These are phyloP conservation scores for Scaeva pyrastri DNA, from an alignment of 2,888 invertebrate genomes.

Conservation along the genomic window DNA sequence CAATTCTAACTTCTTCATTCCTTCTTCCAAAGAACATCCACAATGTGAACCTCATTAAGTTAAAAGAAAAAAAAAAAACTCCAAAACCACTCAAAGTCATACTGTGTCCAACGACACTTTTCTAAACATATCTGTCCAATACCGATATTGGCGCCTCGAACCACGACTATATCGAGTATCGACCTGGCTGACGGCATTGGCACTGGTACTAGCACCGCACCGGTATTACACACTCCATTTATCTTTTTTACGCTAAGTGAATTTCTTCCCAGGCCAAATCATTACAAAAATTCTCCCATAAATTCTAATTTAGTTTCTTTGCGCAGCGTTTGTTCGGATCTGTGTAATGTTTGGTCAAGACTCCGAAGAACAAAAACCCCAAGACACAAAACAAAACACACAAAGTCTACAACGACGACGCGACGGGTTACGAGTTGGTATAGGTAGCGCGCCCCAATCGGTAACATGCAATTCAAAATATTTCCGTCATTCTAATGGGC, in stretches of 20 bases:
- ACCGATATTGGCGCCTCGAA: background rate
- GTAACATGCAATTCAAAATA: conserved; percentile 73
- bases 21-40: too few relatives aligned
- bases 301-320: conserved; percentile 62
- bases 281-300: conserved; percentile 66
- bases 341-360: too few relatives aligned
- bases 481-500: conserved; percentile 76
- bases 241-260: conserved; percentile 4
- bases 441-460: conserved; percentile 29
- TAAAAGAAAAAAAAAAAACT: too few relatives aligned
- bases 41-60: too few relatives aligned
- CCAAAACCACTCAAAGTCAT: too few relatives aligned
- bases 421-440: too few relatives aligned
- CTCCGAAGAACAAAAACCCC: background rate
- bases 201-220: background rate
- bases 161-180: too few relatives aligned
- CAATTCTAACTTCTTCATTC: too few relatives aligned
- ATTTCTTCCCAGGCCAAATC: conserved; percentile 64
- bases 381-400: conserved; percentile 24
- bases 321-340: too few relatives aligned
- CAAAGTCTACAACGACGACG: conserved; percentile 35
- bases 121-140: background rate
- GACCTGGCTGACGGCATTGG: background rate
- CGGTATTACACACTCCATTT: too few relatives aligned
- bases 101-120: too few relatives aligned